These are phyloP conservation scores for Hesperia comma DNA, from an alignment of 2,888 invertebrate species.

Conservation along the genomic window DNA sequence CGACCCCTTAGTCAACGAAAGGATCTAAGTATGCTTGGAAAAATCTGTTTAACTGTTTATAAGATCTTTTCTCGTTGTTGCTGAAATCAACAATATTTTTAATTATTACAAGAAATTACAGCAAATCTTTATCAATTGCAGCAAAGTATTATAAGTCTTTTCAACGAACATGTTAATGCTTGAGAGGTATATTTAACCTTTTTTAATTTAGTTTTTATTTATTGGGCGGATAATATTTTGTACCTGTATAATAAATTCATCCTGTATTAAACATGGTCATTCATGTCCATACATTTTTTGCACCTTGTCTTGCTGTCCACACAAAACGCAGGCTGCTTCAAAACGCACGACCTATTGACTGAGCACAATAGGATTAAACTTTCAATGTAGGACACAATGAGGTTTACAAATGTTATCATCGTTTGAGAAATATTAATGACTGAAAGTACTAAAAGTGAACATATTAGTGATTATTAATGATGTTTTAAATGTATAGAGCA, in stretches of 20 bases:
- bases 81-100: too few relatives aligned
- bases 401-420: constrained; percentile 47
- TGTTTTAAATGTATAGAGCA: constrained; percentile 30
- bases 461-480: constrained; percentile 33
- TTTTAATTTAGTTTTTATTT: too few relatives aligned
- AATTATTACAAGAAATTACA: too few relatives aligned
- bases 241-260: constrained; percentile 39
- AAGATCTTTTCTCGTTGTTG: too few relatives aligned
- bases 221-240: neutral
- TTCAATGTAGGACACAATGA: constrained; percentile 55
- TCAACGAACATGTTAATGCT: too few relatives aligned
- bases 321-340: constrained; percentile 57
- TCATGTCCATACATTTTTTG: constrained; percentile 70
- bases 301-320: constrained; percentile 58
- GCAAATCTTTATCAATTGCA: too few relatives aligned
- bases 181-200: too few relatives aligned
- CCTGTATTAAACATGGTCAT: constrained; percentile 65
- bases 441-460: neutral
- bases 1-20: too few relatives aligned
- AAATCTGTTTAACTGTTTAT: too few relatives aligned
- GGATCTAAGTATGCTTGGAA: too few relatives aligned
- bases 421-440: constrained; percentile 54
- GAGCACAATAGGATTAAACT: constrained; percentile 64
- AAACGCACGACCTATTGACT: constrained; percentile 62
- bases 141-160: too few relatives aligned